Evolutionary conservation across 2,888 invertebrate species (phyloP).

Genomic region (Ornithoptera priamus): DNA sequence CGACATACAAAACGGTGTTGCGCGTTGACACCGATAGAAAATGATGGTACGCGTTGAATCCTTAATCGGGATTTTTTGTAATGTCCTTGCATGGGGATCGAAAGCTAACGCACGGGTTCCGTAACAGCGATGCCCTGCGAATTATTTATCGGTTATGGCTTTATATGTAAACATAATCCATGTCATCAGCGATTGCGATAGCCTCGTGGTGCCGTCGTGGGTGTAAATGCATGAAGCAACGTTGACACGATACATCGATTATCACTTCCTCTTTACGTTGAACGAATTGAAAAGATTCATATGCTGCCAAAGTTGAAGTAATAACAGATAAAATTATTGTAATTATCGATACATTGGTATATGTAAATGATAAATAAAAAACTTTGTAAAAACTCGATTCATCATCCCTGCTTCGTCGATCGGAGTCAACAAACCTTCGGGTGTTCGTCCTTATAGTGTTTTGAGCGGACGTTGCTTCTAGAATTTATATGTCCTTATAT

Average conservation of each 20-base stretch:
- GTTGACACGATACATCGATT: background rate
- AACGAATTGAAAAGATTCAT: background rate
- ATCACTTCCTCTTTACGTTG: slow-evolving; percentile 3
- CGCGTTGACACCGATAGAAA: slow-evolving; percentile 38
- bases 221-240: slow-evolving; percentile 9
- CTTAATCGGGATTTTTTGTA: slow-evolving; percentile 37
- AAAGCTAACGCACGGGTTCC: slow-evolving; percentile 68
- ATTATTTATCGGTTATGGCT: slow-evolving; percentile 45
- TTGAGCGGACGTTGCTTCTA: slow-evolving; percentile 51
- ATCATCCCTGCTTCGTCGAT: slow-evolving; percentile 13
- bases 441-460: slow-evolving; percentile 64
- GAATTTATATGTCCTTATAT: slow-evolving; percentile 28
- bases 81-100: slow-evolving; percentile 66
- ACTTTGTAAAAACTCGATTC: background rate
- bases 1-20: slow-evolving; percentile 43
- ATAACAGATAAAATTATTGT: too few species aligned
- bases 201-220: slow-evolving; percentile 2
- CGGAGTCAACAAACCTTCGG: slow-evolving; percentile 51
- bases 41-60: slow-evolving; percentile 46
- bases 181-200: slow-evolving; percentile 41
- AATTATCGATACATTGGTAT: background rate
- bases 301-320: too few species aligned
- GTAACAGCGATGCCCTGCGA: slow-evolving; percentile 58
- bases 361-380: background rate
- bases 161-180: slow-evolving; percentile 39